A percentile compares a stretch with the other conserved stretches of the same genome.
These are phyloP conservation scores for Littorina saxatilis DNA, from an alignment of 1,140 invertebrate genomes.

Conservation along the genomic window DNA sequence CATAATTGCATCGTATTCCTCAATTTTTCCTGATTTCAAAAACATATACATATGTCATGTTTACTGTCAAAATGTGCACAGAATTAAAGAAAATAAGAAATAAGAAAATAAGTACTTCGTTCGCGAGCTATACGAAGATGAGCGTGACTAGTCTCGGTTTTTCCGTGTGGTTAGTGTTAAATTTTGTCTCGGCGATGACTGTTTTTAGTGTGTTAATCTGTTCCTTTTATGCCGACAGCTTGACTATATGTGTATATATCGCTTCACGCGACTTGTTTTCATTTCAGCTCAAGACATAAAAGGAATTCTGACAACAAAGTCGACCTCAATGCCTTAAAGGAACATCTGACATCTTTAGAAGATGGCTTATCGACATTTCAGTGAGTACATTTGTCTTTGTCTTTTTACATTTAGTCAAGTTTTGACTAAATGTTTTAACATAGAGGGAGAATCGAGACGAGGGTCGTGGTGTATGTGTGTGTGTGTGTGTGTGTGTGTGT, in stretches of 20 bases:
- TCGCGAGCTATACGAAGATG: too few relatives aligned
- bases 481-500: background rate
- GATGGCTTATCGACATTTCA: conserved; percentile 17
- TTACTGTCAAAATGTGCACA: too few relatives aligned
- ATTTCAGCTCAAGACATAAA: conserved; percentile 2
- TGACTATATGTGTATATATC: background rate
- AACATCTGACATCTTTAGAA: conserved; percentile 12
- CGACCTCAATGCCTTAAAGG: conserved; percentile 20
- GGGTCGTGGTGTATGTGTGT: background rate
- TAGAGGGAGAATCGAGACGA: too few relatives aligned
- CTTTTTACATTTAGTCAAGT: too few relatives aligned
- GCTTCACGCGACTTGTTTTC: background rate
- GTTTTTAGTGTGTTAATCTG: background rate
- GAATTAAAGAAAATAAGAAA: too few relatives aligned
- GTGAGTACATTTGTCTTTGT: conserved; percentile 20
- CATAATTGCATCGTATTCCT: too few relatives aligned
- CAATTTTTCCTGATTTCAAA: too few relatives aligned
- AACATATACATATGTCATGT: too few relatives aligned
- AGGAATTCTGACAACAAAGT: conserved; percentile 1
- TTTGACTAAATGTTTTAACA: too few relatives aligned
- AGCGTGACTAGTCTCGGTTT: background rate
- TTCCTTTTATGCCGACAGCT: background rate
- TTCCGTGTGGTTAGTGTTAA: background rate
- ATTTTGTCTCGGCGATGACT: too few relatives aligned
- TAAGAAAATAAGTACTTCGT: too few relatives aligned